phyloP scores from a whole-genome alignment of 1,140 invertebrate species.

The Achatina immaculata region DNA sequence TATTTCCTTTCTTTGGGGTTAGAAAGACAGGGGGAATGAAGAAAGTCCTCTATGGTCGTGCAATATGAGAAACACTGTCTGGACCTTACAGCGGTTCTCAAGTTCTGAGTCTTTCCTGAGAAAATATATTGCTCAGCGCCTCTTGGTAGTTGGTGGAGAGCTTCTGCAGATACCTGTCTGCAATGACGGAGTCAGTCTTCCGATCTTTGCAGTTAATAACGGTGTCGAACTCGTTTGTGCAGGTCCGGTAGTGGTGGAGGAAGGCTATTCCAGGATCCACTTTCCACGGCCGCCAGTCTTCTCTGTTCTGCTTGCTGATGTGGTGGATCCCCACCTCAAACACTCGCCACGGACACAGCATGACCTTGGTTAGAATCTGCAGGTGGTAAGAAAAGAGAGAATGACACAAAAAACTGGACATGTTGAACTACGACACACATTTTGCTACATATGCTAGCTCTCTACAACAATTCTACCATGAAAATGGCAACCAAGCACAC shows the following conservation, averaged over 20 bases:
- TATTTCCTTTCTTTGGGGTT: too few relatives aligned
- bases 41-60: too few relatives aligned
- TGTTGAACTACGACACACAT: too few relatives aligned
- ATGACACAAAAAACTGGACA: too few relatives aligned
- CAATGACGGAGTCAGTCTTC: conserved; percentile 46
- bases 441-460: too few relatives aligned
- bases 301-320: conserved; percentile 60
- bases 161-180: conserved; percentile 27
- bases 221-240: conserved; percentile 62
- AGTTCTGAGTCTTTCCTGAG: too few relatives aligned
- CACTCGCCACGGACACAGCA: conserved; percentile 60
- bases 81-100: too few relatives aligned
- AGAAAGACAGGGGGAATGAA: too few relatives aligned
- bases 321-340: conserved; percentile 71
- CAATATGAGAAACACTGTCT: too few relatives aligned
- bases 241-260: conserved; percentile 87
- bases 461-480: too few relatives aligned
- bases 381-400: not conserved
- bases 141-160: not conserved
- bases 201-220: conserved; percentile 49
- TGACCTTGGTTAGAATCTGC: conserved; percentile 63
- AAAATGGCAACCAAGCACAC: too few relatives aligned
- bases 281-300: conserved; percentile 44
- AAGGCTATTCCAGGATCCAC: conserved; percentile 80
- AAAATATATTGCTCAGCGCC: not conserved